A percentile compares a stretch with the other conserved stretches of the same genome.
Evolutionary conservation across 2,797 vertebrate genomes (phyloP).

Genomic region (Todus mexicanus): DNA sequence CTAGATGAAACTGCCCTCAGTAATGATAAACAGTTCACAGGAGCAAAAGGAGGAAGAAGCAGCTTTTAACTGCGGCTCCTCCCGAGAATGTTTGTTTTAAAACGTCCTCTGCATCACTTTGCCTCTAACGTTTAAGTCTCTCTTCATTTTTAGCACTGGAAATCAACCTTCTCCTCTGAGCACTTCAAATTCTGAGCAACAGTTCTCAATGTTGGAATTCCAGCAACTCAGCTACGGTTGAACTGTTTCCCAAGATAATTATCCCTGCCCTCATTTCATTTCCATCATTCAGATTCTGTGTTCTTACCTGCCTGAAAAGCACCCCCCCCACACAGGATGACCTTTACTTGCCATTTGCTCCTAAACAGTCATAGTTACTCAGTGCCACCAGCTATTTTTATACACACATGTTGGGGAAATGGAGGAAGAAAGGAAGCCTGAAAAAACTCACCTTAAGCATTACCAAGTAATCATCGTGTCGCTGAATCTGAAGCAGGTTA

Average conservation of each 20-base stretch:
- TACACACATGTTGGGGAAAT: background rate
- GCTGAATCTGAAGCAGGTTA: slow-evolving; percentile 93
- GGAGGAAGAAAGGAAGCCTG: background rate
- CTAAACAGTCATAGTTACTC: background rate
- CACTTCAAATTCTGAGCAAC: background rate
- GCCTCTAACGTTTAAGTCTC: background rate
- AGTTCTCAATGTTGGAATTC: background rate
- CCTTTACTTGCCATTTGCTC: background rate
- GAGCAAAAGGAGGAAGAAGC: background rate
- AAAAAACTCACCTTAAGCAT: slow-evolving; percentile 90
- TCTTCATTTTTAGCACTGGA: background rate
- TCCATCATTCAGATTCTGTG: background rate
- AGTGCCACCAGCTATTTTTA: no score
- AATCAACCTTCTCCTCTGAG: background rate
- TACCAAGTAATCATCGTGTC: slow-evolving; percentile 94
- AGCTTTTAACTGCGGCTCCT: background rate
- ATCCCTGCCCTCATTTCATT: background rate
- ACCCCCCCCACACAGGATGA: background rate
- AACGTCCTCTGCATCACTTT: background rate
- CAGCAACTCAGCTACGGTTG: background rate
- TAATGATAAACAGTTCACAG: background rate
- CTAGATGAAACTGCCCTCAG: background rate
- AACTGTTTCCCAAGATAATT: background rate
- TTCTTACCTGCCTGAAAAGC: background rate
- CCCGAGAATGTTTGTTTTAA: background rate